Conservation (phyloP, 2,888 invertebrate species). For the Dynastes tityus region DNA sequence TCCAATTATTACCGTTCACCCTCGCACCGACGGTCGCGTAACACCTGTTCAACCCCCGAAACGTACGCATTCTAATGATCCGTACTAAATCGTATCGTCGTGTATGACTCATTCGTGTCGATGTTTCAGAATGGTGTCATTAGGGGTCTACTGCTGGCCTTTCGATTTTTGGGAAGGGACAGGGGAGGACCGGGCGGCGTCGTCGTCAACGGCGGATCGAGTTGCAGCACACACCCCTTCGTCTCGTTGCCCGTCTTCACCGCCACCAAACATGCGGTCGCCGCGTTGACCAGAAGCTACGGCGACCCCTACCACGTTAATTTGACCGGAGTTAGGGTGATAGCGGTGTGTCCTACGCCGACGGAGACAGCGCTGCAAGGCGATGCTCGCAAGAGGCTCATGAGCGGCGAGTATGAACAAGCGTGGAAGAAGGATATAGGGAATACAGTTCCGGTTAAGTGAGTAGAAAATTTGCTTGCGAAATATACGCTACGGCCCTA, state of each 20-base stretch:
- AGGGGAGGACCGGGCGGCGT: constrained; percentile 84
- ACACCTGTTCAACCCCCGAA: constrained; percentile 45
- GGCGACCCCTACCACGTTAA: constrained; percentile 84
- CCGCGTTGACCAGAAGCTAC: constrained; percentile 82
- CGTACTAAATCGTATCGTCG: not conserved
- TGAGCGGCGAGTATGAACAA: constrained; percentile 81
- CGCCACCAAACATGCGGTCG: constrained; percentile 84
- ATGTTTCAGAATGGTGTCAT: constrained; percentile 81
- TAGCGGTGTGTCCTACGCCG: constrained; percentile 81
- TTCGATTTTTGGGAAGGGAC: constrained; percentile 84
- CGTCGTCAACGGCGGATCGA: constrained; percentile 84
- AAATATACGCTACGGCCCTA: no score
- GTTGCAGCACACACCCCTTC: constrained; percentile 79
- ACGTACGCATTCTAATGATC: constrained; percentile 35
- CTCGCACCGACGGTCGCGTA: constrained; percentile 21
- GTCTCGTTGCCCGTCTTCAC: constrained; percentile 85
- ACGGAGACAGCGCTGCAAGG: constrained; percentile 79
- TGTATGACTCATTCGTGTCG: constrained; percentile 28
- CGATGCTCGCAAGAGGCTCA: constrained; percentile 80
- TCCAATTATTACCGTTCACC: constrained; percentile 29
- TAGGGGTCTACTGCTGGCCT: constrained; percentile 81
- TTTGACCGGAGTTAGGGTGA: constrained; percentile 80
- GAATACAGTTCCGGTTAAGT: constrained; percentile 78
- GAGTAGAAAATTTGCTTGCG: constrained; percentile 58
- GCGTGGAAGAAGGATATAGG: constrained; percentile 82